Base-by-base conservation (phyloP, 2,113 vertebrate species). In the Sisor rabdophorus region DNA sequence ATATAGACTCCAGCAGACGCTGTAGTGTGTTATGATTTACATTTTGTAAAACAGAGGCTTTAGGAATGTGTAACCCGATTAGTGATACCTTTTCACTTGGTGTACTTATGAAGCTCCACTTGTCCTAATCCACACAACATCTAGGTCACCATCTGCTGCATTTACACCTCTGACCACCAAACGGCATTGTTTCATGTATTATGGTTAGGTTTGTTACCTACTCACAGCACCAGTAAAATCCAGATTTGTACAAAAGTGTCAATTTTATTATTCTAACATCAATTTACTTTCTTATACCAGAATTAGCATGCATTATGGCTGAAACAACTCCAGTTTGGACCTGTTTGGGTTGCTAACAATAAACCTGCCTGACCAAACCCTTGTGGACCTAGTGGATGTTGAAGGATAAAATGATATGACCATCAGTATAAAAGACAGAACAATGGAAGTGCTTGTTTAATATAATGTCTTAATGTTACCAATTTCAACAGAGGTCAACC, bases 71-170 rank as follows among this genome's bases (percentile, higher is more conserved):
- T 82, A 86, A 86, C 81, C 81, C 81, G 67, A 75, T 81, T 78
- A 80, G 67, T 60, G 54, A 81, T 79, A 86, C 81, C 81, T 83
- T 69, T 56, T 60, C 71, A 58, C 53, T 74, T 24, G 55, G 58
- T 70, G 61, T 75, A 47, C 78, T 81, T 83, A 83, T 77, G 47
- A 48, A 59, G 53, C 63, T 59, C 72, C 53, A 40, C 48, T 64
- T 72, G 68, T 68, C 65, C 77, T 85, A 80, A 85, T 85, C 84
- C 81, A 73, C 3, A 55, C 48, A 36, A 65, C 63, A 83, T 85
- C 55, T 67, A 81, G 81, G 83, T 81, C 84, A 86, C 89, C 85
- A 89, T 88, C 88, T 85, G 78, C 28, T 74, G 73, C 58, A 48
- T 85, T 85, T 85, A 81, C 81, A 84, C 77, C 30, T 16, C 13